phyloP scores from a whole-genome alignment of 2,888 invertebrate species.

The Timema podura region DNA sequence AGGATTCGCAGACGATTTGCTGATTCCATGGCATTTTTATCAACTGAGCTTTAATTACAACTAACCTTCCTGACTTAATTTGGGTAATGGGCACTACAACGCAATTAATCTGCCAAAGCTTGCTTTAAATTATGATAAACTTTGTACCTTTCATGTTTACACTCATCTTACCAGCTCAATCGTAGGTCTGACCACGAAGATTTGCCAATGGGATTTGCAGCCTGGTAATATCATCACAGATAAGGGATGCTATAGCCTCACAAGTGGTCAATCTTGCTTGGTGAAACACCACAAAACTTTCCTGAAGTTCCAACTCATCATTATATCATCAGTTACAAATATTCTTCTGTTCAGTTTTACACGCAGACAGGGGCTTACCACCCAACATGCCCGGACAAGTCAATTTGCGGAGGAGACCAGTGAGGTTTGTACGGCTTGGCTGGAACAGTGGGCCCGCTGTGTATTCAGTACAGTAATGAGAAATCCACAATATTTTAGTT shows the following conservation, averaged over 20 bases:
- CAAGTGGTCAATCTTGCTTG: neutral
- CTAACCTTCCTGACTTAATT: neutral
- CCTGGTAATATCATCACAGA: neutral
- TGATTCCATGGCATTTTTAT: neutral
- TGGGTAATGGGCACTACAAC: neutral
- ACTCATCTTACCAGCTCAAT: neutral
- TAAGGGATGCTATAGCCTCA: neutral
- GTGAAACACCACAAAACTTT: neutral
- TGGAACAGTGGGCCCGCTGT: too few species aligned
- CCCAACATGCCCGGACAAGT: too few species aligned
- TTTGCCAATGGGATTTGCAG: neutral
- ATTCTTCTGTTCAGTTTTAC: too few species aligned
- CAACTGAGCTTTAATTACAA: neutral
- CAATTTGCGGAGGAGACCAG: too few species aligned
- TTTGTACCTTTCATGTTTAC: neutral
- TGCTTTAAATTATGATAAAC: neutral
- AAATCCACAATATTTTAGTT: too few species aligned
- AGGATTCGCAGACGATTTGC: neutral
- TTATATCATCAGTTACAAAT: neutral
- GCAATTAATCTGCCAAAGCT: neutral
- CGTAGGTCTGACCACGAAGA: neutral
- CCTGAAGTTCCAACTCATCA: neutral
- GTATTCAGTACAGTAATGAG: too few species aligned
- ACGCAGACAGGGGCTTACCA: too few species aligned
- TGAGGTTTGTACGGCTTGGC: too few species aligned